Evolutionary conservation across 2,113 vertebrate species (phyloP).

Genomic region (Nannobrachium achirus): DNA sequence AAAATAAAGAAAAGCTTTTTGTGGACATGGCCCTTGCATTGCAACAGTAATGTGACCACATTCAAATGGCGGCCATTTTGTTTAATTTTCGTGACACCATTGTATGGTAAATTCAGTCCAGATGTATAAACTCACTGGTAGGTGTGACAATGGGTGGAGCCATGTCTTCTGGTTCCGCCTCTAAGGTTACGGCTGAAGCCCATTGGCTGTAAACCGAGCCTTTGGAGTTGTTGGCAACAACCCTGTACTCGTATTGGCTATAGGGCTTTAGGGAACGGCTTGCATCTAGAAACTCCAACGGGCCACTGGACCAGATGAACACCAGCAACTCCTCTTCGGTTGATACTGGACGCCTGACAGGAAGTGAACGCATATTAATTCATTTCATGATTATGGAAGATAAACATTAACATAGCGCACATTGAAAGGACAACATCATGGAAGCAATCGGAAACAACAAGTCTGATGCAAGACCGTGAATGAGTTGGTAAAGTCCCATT

Average conservation of each 20-base stretch:
- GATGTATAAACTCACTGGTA: constrained; percentile 63
- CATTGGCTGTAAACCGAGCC: constrained; percentile 85
- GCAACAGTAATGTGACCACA: too few species aligned
- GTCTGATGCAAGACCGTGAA: constrained; percentile 68
- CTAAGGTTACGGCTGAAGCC: constrained; percentile 80
- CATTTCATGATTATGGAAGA: not conserved
- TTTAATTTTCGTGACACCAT: too few species aligned
- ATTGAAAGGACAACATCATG: constrained; percentile 11
- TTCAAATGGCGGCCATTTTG: too few species aligned
- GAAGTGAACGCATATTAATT: not conserved
- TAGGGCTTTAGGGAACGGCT: constrained; percentile 81
- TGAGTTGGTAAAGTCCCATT: constrained; percentile 62
- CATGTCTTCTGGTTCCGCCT: constrained; percentile 83
- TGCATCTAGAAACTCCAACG: constrained; percentile 84
- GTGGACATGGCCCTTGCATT: too few species aligned
- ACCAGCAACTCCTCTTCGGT: constrained; percentile 82
- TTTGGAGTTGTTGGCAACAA: constrained; percentile 82
- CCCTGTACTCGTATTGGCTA: constrained; percentile 85
- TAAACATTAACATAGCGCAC: not conserved
- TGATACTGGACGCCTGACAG: constrained; percentile 79
- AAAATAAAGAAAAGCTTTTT: too few species aligned
- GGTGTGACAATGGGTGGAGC: constrained; percentile 75
- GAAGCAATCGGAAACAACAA: constrained; percentile 44
- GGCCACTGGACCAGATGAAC: constrained; percentile 86
- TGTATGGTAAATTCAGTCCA: not conserved